Conservation (phyloP, 92 coral and sea anemone species). For the Blastomussa wellsi region DNA sequence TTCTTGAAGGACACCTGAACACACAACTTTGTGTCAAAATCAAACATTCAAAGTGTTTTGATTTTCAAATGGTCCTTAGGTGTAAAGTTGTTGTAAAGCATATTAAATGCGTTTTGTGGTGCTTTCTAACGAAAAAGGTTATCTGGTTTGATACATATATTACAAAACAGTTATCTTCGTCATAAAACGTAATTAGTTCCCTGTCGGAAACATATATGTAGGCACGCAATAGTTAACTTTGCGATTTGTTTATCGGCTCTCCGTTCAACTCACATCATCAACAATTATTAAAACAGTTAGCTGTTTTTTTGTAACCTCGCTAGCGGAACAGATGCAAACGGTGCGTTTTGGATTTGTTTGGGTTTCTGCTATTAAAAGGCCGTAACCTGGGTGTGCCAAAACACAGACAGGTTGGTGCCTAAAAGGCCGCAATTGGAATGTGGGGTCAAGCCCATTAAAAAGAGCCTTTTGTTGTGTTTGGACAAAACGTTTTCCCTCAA, state of each 20-base stretch:
- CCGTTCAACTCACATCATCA: not conserved
- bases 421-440: slow-evolving; percentile 9
- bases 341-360: not conserved
- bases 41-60: not conserved
- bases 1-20: not conserved
- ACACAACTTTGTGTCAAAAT: slow-evolving; percentile 22
- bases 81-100: not conserved
- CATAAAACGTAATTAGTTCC: not conserved
- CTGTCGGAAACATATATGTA: not conserved
- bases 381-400: slow-evolving; percentile 25
- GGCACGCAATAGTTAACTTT: not conserved
- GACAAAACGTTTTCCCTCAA: slow-evolving; percentile 16
- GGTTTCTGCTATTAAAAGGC: slow-evolving; percentile 21
- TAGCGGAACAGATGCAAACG: not conserved
- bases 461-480: slow-evolving; percentile 21
- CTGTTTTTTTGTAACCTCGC: not conserved
- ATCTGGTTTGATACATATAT: not conserved
- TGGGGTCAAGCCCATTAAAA: slow-evolving; percentile 20
- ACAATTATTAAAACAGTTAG: not conserved
- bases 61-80: not conserved
- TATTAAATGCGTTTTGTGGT: not conserved
- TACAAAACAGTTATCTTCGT: slow-evolving; percentile 3
- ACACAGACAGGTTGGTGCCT: slow-evolving; percentile 43
- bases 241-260: not conserved
- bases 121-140: not conserved